Conservation (phyloP, 1,140 invertebrate species). For the Drosophila tristis region DNA sequence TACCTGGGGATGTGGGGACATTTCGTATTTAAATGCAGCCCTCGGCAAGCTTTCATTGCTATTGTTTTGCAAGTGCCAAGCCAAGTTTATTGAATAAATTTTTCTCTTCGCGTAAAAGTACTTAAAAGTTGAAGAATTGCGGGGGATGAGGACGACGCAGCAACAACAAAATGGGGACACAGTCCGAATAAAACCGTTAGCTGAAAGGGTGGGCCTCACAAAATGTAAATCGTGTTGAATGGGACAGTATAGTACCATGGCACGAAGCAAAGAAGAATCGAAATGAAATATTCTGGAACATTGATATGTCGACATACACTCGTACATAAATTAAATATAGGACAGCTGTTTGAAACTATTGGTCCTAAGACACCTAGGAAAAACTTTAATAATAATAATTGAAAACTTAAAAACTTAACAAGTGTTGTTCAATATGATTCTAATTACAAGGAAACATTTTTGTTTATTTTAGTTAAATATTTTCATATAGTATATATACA, state of each 20-base stretch:
- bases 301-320: no score
- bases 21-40: constrained; percentile 28
- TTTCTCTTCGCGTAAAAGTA: constrained; percentile 32
- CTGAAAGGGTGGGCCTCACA: constrained; percentile 2
- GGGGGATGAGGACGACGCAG: constrained; percentile 3
- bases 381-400: no score
- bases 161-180: constrained; percentile 12
- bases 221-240: constrained; percentile 14
- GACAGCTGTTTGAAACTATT: no score
- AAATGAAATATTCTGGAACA: no score
- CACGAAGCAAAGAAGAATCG: no score
- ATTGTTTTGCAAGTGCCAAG: constrained; percentile 34
- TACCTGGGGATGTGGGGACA: neutral
- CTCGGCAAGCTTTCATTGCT: constrained; percentile 16
- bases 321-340: no score
- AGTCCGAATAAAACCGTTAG: constrained; percentile 13
- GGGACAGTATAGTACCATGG: neutral
- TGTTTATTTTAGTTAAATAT: no score
- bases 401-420: no score
- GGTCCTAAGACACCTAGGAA: no score
- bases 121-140: constrained; percentile 25
- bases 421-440: no score
- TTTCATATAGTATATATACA: no score
- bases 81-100: constrained; percentile 38
- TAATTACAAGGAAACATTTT: no score